Percentiles rank a stretch among this genome's conserved stretches.
Evolutionary conservation across 2,888 invertebrate species (phyloP).

Genomic region (Candidula unifasciata): DNA sequence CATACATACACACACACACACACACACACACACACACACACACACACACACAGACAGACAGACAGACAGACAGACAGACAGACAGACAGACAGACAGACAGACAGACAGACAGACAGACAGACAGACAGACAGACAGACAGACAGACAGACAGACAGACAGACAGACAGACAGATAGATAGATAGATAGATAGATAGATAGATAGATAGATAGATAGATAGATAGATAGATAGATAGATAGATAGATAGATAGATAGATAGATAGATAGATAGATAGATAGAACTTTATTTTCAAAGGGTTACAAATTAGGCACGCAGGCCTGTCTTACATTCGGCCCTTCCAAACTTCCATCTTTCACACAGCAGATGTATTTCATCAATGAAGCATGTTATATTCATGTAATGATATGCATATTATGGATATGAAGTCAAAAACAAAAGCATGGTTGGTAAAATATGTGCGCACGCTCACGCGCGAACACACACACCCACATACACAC

Average conservation of each 20-base stretch:
- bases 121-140: conserved; percentile 20
- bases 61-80: conserved; percentile 29
- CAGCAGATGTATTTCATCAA: too few relatives aligned
- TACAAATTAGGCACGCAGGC: too few relatives aligned
- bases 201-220: background rate
- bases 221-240: background rate
- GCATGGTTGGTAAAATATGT: too few relatives aligned
- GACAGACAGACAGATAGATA: too few relatives aligned
- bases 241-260: background rate
- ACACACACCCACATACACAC: too few relatives aligned
- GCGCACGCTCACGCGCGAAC: too few relatives aligned
- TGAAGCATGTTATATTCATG: too few relatives aligned
- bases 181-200: background rate
- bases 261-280: background rate
- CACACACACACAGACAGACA: background rate
- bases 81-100: conserved; percentile 20
- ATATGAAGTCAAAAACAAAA: too few relatives aligned
- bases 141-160: background rate
- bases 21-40: background rate
- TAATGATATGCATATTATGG: too few relatives aligned
- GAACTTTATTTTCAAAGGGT: too few relatives aligned
- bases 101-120: background rate
- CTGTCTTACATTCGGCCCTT: too few relatives aligned
- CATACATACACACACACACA: background rate
- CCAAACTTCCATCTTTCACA: too few relatives aligned